Conservation (phyloP, 2,797 vertebrate genomes). For the Thaleichthys pacificus region DNA sequence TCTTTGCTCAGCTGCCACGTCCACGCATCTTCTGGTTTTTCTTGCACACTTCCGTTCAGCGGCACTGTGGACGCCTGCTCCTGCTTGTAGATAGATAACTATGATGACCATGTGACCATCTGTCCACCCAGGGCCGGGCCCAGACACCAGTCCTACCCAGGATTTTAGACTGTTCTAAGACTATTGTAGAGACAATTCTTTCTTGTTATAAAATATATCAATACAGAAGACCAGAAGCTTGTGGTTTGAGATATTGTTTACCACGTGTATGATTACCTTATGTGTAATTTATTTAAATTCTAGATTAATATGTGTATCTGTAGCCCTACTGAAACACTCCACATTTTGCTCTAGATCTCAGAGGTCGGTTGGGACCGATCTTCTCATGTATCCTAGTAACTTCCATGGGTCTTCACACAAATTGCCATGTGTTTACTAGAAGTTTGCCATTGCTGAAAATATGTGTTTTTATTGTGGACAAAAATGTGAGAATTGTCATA, state of each 20-base stretch:
- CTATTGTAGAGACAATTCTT: constrained; percentile 44
- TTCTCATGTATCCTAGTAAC: constrained; percentile 65
- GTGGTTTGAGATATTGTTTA: constrained; percentile 79
- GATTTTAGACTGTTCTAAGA: constrained; percentile 70
- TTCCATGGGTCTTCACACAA: constrained; percentile 60
- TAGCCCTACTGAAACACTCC: constrained; percentile 72
- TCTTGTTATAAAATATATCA: constrained; percentile 50
- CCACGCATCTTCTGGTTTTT: constrained; percentile 51
- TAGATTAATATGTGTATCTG: constrained; percentile 68
- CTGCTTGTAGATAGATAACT: constrained; percentile 43
- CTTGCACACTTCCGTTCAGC: constrained; percentile 56
- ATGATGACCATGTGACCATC: too few species aligned
- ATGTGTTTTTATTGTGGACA: constrained; percentile 66
- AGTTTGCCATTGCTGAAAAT: constrained; percentile 61
- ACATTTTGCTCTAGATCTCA: constrained; percentile 70
- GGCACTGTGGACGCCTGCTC: constrained; percentile 39
- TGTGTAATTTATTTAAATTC: constrained; percentile 73
- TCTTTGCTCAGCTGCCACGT: constrained; percentile 56
- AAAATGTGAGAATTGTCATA: constrained; percentile 69
- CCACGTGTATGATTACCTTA: constrained; percentile 69
- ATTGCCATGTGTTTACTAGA: constrained; percentile 58
- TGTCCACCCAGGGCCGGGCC: too few species aligned
- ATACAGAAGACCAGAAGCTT: constrained; percentile 83
- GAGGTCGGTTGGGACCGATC: constrained; percentile 52
- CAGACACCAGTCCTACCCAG: constrained; percentile 47